Evolutionary conservation across 2,797 vertebrate species (phyloP), one percentile per base, ranked within the genome.

Genomic region (Decapterus maruadsi): DNA sequence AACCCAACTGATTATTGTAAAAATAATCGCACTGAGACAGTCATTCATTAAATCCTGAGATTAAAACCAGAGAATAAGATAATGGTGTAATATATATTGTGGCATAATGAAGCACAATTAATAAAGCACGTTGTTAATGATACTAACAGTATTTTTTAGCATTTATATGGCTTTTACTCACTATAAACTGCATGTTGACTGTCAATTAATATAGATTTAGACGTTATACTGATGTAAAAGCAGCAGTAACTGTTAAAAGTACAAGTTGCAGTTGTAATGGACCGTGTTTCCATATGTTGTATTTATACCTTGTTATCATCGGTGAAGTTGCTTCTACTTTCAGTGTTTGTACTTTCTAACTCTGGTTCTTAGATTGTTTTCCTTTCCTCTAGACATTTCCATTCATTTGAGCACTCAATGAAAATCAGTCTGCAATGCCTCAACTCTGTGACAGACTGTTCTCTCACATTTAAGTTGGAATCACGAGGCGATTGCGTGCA

Each of bases 1-100:
- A 75, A 64, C 22, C 75, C n/a, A 68, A 20, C 0, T 72, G 65
- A 38, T 63, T 43, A 57, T 7, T 48, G n/a, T 6, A 7, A 60
- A 46, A 56, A 42, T 9, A 53, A 38, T 43, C 14, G 26, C 19
- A 53, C 26, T 26, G 22, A 13, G 50, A 43, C 38, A 3, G 20
- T 2, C 6, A 78, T n/a, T 19, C 11, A 31, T 42, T 38, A 26
- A 42, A 62, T 10, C 2, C 1, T 46, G 17, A n/a, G 5, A 11
- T 36, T 8, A 13, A 31, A 62, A 13, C 31, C 2, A 14, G 38
- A 46, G 2, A 72, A 73, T 36, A 54, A 56, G 2, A 26, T 12
- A 45, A 59, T 11, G 0, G 6, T 19, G 22, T 31, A 19, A 36
- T 51, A 20, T 20, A 50, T 11, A 0, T 9, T 9, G 7, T 26